A percentile compares a stretch with the other conserved stretches of the same genome.
These are phyloP conservation scores for Balaenoptera acutorostrata DNA, from an alignment of 2,113 vertebrate genomes.

Conservation along the genomic window DNA sequence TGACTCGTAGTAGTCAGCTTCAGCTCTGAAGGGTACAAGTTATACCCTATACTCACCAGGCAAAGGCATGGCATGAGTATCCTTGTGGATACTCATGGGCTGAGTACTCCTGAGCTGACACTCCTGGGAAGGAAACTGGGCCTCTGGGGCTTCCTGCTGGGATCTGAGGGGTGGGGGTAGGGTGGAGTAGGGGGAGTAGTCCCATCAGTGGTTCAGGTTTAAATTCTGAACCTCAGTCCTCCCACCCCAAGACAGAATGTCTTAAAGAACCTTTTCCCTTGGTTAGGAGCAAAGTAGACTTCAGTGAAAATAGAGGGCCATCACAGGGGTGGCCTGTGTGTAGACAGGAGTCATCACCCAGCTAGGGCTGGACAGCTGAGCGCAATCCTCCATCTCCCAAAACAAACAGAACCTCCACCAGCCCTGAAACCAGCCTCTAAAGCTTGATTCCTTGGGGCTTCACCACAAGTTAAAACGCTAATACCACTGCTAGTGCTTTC, in stretches of 20 bases:
- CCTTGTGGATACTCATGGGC: accelerated
- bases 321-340: background rate
- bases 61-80: background rate
- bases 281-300: background rate
- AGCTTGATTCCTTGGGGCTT: background rate
- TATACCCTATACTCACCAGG: background rate
- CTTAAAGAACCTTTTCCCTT: background rate
- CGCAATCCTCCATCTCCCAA: background rate
- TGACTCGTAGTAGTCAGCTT: background rate
- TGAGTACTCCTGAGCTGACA: background rate
- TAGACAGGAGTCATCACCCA: background rate
- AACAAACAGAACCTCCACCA: background rate
- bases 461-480: background rate
- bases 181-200: no score
- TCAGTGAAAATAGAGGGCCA: background rate
- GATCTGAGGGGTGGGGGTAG: background rate
- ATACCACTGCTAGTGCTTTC: background rate
- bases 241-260: background rate
- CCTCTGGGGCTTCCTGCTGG: background rate
- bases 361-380: background rate
- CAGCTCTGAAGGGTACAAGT: background rate
- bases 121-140: background rate
- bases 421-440: background rate
- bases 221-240: slow-evolving; percentile 2
- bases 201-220: background rate